Conservation (phyloP, 1,140 invertebrate species). For the Diachasmimorpha longicaudata region DNA sequence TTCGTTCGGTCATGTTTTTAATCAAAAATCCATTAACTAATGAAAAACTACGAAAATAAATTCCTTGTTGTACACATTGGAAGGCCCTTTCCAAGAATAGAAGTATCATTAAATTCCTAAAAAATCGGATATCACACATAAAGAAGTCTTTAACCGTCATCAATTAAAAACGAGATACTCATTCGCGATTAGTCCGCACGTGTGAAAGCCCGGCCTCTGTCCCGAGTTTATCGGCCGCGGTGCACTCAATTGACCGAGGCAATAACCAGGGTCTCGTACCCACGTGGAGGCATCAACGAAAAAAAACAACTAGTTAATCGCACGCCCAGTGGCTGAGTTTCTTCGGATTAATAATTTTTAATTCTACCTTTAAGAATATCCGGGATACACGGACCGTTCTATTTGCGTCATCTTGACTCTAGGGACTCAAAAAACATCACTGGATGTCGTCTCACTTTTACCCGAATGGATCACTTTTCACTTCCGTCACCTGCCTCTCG, state of each 20-base stretch:
- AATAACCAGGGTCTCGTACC: neutral
- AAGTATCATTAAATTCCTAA: too few relatives aligned
- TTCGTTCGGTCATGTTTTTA: too few relatives aligned
- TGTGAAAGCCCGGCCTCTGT: neutral
- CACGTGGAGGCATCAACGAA: neutral
- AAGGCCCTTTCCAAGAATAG: too few relatives aligned
- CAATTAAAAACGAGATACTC: neutral
- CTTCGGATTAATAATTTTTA: neutral
- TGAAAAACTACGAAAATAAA: too few relatives aligned
- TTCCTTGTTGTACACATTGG: too few relatives aligned
- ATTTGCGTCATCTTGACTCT: neutral
- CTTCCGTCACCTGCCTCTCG: neutral
- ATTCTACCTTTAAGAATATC: neutral
- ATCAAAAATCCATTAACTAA: too few relatives aligned
- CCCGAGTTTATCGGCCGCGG: neutral
- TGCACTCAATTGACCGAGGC: neutral
- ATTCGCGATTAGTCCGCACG: neutral
- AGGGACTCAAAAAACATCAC: neutral
- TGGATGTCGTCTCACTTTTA: neutral
- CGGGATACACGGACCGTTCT: neutral
- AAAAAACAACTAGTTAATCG: neutral
- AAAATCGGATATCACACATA: neutral
- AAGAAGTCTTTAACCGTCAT: neutral
- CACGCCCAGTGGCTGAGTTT: neutral
- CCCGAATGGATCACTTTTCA: neutral